Evolutionary conservation across 1,140 invertebrate species (phyloP), one percentile per base, ranked within the genome.

Genomic region (Microvelia longipes): DNA sequence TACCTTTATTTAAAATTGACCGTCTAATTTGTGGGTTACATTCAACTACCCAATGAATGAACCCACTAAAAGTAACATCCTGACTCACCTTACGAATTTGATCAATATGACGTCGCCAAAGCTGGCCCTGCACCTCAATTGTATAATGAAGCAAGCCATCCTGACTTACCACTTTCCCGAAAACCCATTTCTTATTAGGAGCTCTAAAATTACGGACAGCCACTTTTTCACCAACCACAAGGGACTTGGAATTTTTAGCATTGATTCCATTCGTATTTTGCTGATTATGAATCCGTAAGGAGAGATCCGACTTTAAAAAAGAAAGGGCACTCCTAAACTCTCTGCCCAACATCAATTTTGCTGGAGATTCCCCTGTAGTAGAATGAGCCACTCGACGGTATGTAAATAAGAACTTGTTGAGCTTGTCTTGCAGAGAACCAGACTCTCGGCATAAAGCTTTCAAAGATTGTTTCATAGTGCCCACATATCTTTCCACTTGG

Each of bases 331-430:
- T 50, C 19, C 35, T 50, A 19, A 50, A 19, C 19, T 50, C 35
- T 19, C 35, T 5, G 35, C 35, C 35, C 19, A 50, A 50, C 35
- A 50, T 50, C 19, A 50, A 50, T 50, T 50, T 50, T 50, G 66
- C 66, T 5, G 66, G 66, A 15, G 66, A 67, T 24, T 67, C 25
- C 24, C 15, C 19, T 5, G 66, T 67, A 28, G 28, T 15, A 27
- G 28, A 19, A 29, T 67, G 66, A 13, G 66, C 14, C 11, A 28
- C 11, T 2, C 66, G 66, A 67, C 66, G 66, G 28, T 67, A 67
- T 19, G 66, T 29, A 29, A 67, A 67, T 2, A 67, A 27, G 28
- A 67, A 67, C 5, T 5, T 19, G 28, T 67, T 67, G 5, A 67
- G 19, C 19, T 50, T 50, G 5, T 50, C 35, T 19, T 50, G 35